Conservation (phyloP, 2,113 vertebrate genomes). For the cat (Felis catus) region F.catus_Fca126_mat1.0 CM031419.1:149800501-149801000, state of each 20-base stretch:
- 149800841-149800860: background rate
- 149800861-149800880: background rate
- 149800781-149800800: background rate
- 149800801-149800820: conserved; percentile 60
- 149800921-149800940: conserved; percentile 15
- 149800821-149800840: conserved; percentile 50
- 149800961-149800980: conserved; percentile 51
- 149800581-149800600: background rate
- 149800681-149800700: conserved; percentile 13
- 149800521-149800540: background rate
- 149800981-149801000: background rate
- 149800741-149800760: conserved; percentile 52
- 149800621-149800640: conserved; percentile 41
- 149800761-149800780: conserved; percentile 47
- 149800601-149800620: background rate
- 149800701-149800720: conserved; percentile 62
- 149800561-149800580: conserved; percentile 34
- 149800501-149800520: background rate
- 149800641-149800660: conserved; percentile 48
- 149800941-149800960: conserved; percentile 1
- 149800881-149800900: conserved; percentile 32
- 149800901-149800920: conserved; percentile 1
- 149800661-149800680: conserved; percentile 48
- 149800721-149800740: conserved; percentile 47
- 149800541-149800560: background rate